Percentiles rank a stretch among this genome's conserved stretches.
These are phyloP conservation scores for Dufourea novaeangliae DNA, from an alignment of 1,140 invertebrate genomes.

Conservation along the genomic window DNA sequence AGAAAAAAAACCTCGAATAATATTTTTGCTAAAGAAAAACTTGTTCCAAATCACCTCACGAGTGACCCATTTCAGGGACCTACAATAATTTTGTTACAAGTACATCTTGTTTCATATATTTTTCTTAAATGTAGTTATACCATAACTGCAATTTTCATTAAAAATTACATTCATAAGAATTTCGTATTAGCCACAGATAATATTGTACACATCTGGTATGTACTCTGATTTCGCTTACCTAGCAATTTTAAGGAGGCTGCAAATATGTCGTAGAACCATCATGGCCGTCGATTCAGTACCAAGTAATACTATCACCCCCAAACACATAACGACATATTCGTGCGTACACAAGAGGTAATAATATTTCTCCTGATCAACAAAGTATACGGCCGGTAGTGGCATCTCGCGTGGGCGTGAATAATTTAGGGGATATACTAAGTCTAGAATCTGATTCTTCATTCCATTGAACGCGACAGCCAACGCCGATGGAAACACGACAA, in stretches of 20 bases:
- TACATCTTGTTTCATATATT: no score
- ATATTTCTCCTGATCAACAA: conserved; percentile 59
- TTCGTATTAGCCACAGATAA: no score
- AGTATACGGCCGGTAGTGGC: conserved; percentile 39
- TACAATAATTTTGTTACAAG: no score
- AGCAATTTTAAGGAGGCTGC: conserved; percentile 55
- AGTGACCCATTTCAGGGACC: no score
- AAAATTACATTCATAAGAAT: no score
- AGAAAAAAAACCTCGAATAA: no score
- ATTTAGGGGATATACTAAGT: conserved; percentile 25
- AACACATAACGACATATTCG: conserved; percentile 18
- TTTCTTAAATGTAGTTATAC: no score
- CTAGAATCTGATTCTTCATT: conserved; percentile 6
- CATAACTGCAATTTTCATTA: no score
- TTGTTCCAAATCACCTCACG: no score
- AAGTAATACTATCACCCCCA: conserved; percentile 38
- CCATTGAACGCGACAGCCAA: not conserved
- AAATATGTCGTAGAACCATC: conserved; percentile 49
- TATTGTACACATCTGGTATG: no score
- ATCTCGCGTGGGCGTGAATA: conserved; percentile 14
- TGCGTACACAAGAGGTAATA: conserved; percentile 44
- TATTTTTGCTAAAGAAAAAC: no score
- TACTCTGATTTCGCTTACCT: no score
- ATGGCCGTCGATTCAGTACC: conserved; percentile 47
- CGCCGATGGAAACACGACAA: not conserved